phyloP scores from a whole-genome alignment of 2,797 vertebrate species.

The Carcharodon carcharias region DNA sequence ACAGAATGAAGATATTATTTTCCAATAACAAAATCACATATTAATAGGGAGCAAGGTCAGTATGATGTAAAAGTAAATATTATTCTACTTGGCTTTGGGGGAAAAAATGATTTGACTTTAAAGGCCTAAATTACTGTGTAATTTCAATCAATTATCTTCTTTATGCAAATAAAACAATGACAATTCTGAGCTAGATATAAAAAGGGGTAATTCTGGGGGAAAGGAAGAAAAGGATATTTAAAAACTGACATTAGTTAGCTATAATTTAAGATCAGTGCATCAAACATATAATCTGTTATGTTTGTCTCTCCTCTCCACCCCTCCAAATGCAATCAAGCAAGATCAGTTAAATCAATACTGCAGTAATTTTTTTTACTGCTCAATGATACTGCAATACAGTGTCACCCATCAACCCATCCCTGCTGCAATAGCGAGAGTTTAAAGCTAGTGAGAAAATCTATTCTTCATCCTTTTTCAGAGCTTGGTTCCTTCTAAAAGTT shows the following conservation, averaged over 20 bases:
- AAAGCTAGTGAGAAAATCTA: not conserved
- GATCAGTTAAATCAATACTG: conserved; percentile 13
- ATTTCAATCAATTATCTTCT: no score
- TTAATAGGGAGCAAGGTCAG: not conserved
- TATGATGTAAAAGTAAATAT: no score
- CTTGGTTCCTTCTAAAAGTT: not conserved
- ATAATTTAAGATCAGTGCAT: not conserved
- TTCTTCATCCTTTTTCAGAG: not conserved
- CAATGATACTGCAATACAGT: not conserved
- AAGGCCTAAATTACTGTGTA: no score
- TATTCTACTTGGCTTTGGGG: no score
- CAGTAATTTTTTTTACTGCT: conserved; percentile 16
- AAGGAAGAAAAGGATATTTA: not conserved
- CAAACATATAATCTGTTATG: not conserved
- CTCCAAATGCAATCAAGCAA: conserved; percentile 12
- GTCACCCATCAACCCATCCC: not conserved
- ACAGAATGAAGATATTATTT: no score
- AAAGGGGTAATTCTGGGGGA: not conserved
- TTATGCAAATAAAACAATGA: no score
- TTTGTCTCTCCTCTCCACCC: not conserved
- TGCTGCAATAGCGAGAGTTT: not conserved
- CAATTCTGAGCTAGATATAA: not conserved
- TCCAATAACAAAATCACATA: no score
- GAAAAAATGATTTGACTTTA: no score
- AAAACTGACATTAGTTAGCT: not conserved